Evolutionary conservation across 2,113 vertebrate species (phyloP), one percentile per base, ranked within the genome.

Genomic region (Heterotis niloticus): DNA sequence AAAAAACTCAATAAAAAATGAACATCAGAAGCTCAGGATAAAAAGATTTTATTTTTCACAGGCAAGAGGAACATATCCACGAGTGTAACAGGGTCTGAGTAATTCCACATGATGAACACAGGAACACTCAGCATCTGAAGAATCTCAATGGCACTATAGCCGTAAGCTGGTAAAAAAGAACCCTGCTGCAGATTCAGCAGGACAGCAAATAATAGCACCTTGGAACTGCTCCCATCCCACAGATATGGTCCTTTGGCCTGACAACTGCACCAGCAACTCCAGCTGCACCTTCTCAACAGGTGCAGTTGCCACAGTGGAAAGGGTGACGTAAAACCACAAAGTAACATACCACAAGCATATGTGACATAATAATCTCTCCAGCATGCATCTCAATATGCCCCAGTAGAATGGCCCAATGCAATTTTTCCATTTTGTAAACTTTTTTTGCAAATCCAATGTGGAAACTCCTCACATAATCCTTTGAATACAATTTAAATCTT

Each of bases 351-450:
- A 62, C 29, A n/a, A 60, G 70, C 23, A 73, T 18, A 29, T 79
- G 54, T 75, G 51, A 34, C 24, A 29, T 66, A 66, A 75, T 80
- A 67, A 80, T 80, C 51, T 65, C 64, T 67, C 24, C 59, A 75
- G 14, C 72, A 75, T 60, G 64, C 59, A 52, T 59, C 71, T 29
- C 26, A 10, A 29, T 66, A 13, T 64, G 5, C 67, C 62, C 17
- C 23, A 28, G 2, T 34, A 75, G 72, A n/a, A 44, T 24, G 17
- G 4, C n/a, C 56, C 57, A 52, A 51, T 60, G n/a, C 69, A 11
- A 26, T 29, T 74, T 64, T 52, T 64, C 23, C 59, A n/a, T 24
- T 73, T 7, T 14, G 26, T 59, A 79, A 26, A 68, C 65, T n/a
- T 57, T 74, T 18, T 29, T 14, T 18, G 13, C 12, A 34, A 52